Evolutionary conservation across 2,888 invertebrate genomes (phyloP).

Genomic region (Ophonus ardosiacus): DNA sequence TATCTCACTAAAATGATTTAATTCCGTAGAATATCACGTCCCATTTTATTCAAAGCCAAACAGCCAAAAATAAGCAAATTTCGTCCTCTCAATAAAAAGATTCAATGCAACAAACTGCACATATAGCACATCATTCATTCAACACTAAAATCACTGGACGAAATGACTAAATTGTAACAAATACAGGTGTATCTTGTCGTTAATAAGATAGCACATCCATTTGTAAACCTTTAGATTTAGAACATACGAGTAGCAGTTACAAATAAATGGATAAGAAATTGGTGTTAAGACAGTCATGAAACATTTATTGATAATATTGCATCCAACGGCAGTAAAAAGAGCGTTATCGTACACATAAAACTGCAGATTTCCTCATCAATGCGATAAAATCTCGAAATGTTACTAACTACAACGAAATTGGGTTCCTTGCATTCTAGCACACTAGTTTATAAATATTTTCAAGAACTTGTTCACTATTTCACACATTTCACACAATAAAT

Average conservation of each 20-base stretch:
- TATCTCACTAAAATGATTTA: slow-evolving; percentile 3
- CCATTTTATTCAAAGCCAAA: slow-evolving; percentile 41
- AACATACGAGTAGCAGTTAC: slow-evolving; percentile 21
- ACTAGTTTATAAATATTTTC: slow-evolving; percentile 44
- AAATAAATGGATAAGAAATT: slow-evolving; percentile 55
- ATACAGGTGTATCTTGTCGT: slow-evolving; percentile 55
- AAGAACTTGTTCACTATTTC: slow-evolving; percentile 12
- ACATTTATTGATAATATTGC: slow-evolving; percentile 59
- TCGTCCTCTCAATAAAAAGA: slow-evolving; percentile 10
- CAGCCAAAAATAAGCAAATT: not conserved
- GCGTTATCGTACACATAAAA: slow-evolving; percentile 46
- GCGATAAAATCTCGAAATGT: slow-evolving; percentile 51
- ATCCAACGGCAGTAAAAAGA: slow-evolving; percentile 63
- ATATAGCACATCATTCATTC: too few species aligned
- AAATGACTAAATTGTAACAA: slow-evolving; percentile 59
- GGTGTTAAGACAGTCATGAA: slow-evolving; percentile 58
- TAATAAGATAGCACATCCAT: slow-evolving; percentile 52
- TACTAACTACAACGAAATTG: slow-evolving; percentile 40
- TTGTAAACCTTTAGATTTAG: slow-evolving; percentile 55
- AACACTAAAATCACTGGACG: slow-evolving; percentile 53
- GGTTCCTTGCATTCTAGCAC: slow-evolving; percentile 50
- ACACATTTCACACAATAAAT: not conserved
- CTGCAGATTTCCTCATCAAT: slow-evolving; percentile 61
- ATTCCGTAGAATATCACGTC: slow-evolving; percentile 25
- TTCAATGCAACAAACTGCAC: slow-evolving; percentile 29